A percentile compares a stretch with the other conserved stretches of the same genome.
These are phyloP conservation scores for Philereme vetulata DNA, from an alignment of 2,888 invertebrate species.

Conservation along the genomic window DNA sequence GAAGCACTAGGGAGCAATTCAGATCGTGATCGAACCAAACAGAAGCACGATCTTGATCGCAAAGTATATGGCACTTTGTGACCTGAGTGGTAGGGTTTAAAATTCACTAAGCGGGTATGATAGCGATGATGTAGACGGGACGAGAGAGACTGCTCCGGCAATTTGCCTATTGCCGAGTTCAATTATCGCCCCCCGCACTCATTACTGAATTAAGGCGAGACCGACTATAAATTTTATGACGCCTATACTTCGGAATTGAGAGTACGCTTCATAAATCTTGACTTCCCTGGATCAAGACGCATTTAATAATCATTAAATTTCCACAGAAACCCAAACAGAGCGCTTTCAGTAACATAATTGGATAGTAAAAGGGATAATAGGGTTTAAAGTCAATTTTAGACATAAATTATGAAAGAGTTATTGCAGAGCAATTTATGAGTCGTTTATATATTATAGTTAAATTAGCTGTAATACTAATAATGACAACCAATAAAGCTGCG, in stretches of 20 bases:
- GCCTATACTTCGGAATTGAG: constrained; percentile 69
- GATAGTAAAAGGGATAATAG: constrained; percentile 5
- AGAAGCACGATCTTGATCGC: constrained; percentile 38
- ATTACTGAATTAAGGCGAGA: constrained; percentile 81
- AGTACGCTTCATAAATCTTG: constrained; percentile 58
- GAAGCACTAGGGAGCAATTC: constrained; percentile 61
- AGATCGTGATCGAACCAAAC: constrained; percentile 54
- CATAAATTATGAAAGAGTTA: constrained; percentile 30
- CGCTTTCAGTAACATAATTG: constrained; percentile 8
- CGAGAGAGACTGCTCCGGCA: constrained; percentile 68
- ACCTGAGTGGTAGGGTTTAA: constrained; percentile 46
- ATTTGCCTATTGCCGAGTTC: constrained; percentile 81
- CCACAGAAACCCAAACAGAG: constrained; percentile 1
- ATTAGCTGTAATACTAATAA: constrained; percentile 48
- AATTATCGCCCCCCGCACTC: constrained; percentile 83
- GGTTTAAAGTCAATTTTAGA: constrained; percentile 9
- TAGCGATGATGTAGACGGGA: constrained; percentile 58
- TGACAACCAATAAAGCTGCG: constrained; percentile 56
- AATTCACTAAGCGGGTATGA: constrained; percentile 42
- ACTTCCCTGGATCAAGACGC: constrained; percentile 41
- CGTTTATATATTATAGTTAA: constrained; percentile 43
- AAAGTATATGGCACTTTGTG: constrained; percentile 50
- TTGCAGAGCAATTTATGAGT: constrained; percentile 42
- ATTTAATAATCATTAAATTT: constrained; percentile 20
- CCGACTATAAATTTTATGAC: constrained; percentile 74